phyloP scores from a whole-genome alignment of 2,888 invertebrate species.

The Pterostichus niger region DNA sequence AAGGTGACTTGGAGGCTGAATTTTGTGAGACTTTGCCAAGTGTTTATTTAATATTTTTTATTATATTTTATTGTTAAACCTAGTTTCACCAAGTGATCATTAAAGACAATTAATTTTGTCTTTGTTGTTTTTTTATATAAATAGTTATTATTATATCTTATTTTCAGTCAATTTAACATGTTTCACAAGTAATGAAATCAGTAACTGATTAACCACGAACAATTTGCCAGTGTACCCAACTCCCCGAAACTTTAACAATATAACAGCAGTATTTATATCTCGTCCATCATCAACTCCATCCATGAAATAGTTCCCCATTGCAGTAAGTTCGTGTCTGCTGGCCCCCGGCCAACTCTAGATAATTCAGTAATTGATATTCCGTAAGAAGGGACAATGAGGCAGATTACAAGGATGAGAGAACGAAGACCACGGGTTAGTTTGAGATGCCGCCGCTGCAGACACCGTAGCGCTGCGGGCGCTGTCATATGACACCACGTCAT shows the following conservation, averaged over 20 bases:
- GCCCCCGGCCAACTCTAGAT: constrained; percentile 53
- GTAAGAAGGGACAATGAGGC: constrained; percentile 58
- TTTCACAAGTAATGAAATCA: no score
- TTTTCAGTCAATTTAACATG: no score
- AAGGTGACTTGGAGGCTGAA: no score
- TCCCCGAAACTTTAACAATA: not conserved
- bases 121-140: no score
- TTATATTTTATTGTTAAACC: no score
- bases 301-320: not conserved
- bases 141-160: no score
- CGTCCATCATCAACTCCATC: not conserved
- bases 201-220: no score
- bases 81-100: no score
- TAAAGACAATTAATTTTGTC: no score
- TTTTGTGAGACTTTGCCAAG: no score
- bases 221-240: not conserved
- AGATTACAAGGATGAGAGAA: constrained; percentile 52
- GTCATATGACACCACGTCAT: constrained; percentile 60
- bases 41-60: no score
- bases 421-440: constrained; percentile 15
- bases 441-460: constrained; percentile 28
- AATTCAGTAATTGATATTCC: constrained; percentile 63
- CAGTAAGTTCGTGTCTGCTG: constrained; percentile 26
- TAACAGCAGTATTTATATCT: not conserved
- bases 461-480: constrained; percentile 41